A percentile compares a stretch with the other conserved stretches of the same genome.
phyloP scores from a whole-genome alignment of 2,797 vertebrate genomes.

The Etheostoma perlongum region DNA sequence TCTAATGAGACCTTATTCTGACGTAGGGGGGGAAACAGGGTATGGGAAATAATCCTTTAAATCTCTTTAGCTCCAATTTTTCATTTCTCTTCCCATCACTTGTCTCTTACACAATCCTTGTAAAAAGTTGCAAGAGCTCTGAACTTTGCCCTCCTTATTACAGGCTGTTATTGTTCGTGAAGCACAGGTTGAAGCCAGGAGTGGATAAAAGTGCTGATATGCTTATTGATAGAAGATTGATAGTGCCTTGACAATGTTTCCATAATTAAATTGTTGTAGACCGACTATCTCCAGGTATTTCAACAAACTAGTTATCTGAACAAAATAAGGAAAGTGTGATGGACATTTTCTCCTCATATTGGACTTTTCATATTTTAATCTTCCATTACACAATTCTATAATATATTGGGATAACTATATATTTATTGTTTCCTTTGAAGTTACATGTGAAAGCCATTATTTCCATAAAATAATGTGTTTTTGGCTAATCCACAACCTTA shows the following conservation, averaged over 20 bases:
- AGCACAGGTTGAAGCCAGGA: not conserved
- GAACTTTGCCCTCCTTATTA: slow-evolving; percentile 25
- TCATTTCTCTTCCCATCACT: not conserved
- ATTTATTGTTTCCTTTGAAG: no score
- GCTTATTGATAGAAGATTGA: not conserved
- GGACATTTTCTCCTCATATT: not conserved
- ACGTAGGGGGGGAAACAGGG: not conserved
- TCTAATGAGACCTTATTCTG: slow-evolving; percentile 24
- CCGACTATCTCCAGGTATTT: no score
- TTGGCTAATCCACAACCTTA: not conserved
- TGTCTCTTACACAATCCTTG: not conserved
- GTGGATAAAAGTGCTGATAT: not conserved
- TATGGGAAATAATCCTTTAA: slow-evolving; percentile 4
- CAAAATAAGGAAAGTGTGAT: not conserved
- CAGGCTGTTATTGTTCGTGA: not conserved
- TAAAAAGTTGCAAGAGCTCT: slow-evolving; percentile 1
- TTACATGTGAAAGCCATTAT: no score
- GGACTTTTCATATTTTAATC: not conserved
- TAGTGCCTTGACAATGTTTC: no score
- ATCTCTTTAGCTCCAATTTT: slow-evolving; percentile 4
- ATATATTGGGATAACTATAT: not conserved
- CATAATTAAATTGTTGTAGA: no score
- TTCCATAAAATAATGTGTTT: slow-evolving; percentile 2
- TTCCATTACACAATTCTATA: not conserved
- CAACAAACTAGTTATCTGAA: not conserved